Conservation (phyloP, 2,797 vertebrate genomes). For the Hephaestus fuliginosus region DNA sequence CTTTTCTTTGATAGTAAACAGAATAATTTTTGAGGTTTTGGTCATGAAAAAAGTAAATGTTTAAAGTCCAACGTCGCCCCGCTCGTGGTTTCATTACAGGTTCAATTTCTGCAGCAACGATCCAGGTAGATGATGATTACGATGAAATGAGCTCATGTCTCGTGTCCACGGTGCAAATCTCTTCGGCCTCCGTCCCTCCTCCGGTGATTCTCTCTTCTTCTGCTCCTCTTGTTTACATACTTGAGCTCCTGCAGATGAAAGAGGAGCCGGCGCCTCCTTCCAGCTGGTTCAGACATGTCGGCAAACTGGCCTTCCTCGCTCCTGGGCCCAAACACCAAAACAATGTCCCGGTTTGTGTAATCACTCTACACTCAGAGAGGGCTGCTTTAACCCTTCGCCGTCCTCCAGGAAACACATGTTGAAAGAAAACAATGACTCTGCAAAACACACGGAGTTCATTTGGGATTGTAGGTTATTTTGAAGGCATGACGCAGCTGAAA, state of each 20-base stretch:
- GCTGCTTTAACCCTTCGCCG: conserved; percentile 41
- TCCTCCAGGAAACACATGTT: conserved; percentile 9
- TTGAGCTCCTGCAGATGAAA: conserved; percentile 78
- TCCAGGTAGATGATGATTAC: neutral
- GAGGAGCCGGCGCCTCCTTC: conserved; percentile 62
- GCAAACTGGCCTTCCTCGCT: conserved; percentile 70
- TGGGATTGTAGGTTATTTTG: neutral
- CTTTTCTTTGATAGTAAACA: no score
- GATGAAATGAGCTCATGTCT: conserved; percentile 40
- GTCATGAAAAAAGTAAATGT: no score
- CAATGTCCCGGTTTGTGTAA: conserved; percentile 68
- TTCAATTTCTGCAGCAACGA: neutral
- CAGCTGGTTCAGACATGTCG: conserved; percentile 81
- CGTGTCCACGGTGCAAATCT: neutral
- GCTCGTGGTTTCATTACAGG: no score
- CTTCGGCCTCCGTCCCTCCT: neutral
- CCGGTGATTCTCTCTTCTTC: neutral
- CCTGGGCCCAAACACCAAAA: conserved; percentile 64
- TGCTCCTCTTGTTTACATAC: conserved; percentile 83
- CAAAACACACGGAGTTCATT: neutral
- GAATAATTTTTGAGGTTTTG: no score
- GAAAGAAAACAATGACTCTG: conserved; percentile 11
- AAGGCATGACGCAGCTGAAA: conserved; percentile 3
- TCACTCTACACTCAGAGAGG: neutral
- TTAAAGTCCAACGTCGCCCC: no score